phyloP scores from a whole-genome alignment of 2,113 vertebrate genomes.

The Chloebia gouldiae region DNA sequence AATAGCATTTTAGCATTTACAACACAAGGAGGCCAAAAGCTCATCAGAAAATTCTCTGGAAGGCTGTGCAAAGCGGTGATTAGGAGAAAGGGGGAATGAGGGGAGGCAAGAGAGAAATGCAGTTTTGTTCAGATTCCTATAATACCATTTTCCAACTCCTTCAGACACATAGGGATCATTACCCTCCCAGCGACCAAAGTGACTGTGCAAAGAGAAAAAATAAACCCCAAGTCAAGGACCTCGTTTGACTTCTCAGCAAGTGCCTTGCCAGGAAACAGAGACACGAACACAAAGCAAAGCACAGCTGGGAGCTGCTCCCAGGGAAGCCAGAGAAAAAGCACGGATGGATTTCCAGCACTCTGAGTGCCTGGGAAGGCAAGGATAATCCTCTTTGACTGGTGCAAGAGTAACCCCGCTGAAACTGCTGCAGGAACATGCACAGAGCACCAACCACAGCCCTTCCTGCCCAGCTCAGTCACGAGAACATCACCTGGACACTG shows the following conservation, averaged over 20 bases:
- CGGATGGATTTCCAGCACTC: not conserved
- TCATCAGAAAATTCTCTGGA: constrained; percentile 22
- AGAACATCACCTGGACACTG: not conserved
- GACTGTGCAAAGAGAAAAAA: not conserved
- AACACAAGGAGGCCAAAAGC: not conserved
- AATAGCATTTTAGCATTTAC: not conserved
- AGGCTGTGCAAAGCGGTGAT: not conserved
- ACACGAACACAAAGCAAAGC: not conserved
- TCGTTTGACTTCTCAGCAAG: not conserved
- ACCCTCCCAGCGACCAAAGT: not conserved
- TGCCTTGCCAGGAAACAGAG: not conserved
- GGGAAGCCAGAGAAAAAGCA: not conserved
- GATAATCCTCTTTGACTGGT: not conserved
- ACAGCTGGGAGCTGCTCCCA: not conserved
- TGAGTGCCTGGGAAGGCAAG: not conserved
- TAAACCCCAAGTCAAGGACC: not conserved
- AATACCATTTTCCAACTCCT: not conserved
- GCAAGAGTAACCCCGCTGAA: not conserved
- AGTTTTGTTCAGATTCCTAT: not conserved
- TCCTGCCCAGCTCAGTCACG: not conserved
- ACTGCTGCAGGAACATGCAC: not conserved
- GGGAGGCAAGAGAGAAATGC: not conserved
- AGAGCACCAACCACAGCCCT: not conserved
- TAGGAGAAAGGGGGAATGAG: not conserved
- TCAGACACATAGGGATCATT: not conserved